Base-by-base conservation (phyloP, 2,113 vertebrate species). In the Poicephalus gulielmi region DNA sequence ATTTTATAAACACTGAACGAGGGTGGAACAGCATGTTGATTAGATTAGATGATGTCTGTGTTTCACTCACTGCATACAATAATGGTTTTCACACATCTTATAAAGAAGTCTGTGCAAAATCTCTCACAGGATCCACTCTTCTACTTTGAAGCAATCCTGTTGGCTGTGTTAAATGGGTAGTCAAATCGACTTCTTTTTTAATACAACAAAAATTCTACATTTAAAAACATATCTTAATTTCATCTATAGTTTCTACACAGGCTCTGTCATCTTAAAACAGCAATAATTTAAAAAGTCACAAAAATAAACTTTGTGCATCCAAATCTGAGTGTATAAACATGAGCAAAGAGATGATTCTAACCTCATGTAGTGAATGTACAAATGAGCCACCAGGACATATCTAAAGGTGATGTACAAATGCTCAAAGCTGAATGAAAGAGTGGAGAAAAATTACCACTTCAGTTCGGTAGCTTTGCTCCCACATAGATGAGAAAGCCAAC, bases 401-500 rank as follows among this genome's bases (percentile, higher is more conserved):
- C 59, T 47, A 13, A 43, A 50, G 30, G 2, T 55, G 64, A 76
- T 55, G 59, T 37, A 71, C 37, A 81, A 83, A 74, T 20, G 49
- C 63, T 69, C 53, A 16, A 70, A 92, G 68, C n/a, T 67, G 63
- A 90, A 80, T 33, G 85, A 57, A 39, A 28, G 35, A 79, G 50
- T 22, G 31, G 18, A 77, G 75, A 66, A 70, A 82, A 88, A 86
- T 53, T 19, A 39, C 24, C 3, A 4, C 74, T 85, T 96, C 60
- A 74, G 66, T 81, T 95, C 6, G 1, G 77, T 84, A 82, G 85
- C 82, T 96, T 17, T 88, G 77, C 94, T 95, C 95, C 96, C 95
- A 96, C 96, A 95, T 39, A 88, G 69, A 92, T 96, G 90, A 96
- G 93, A 97, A 92, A 96, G 83, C 66, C 90, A 91, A 87, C 49